These are phyloP conservation scores for Corbicula japonica DNA, from an alignment of 2,888 invertebrate genomes.

Conservation along the genomic window DNA sequence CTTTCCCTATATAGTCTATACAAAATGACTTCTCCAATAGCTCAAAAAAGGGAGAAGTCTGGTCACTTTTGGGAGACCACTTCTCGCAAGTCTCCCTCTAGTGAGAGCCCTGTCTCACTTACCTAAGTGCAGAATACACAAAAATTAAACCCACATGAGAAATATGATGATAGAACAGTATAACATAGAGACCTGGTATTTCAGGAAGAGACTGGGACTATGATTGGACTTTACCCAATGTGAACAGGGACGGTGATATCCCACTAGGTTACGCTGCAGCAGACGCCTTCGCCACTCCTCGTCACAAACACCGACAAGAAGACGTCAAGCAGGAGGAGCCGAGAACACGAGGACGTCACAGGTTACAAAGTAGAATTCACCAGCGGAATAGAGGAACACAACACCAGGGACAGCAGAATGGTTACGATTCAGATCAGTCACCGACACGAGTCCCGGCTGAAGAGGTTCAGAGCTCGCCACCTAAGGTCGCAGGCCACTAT, in stretches of 20 bases:
- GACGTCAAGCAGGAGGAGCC: conserved; percentile 33
- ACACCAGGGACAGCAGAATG: conserved; percentile 61
- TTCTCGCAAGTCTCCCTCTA: no score
- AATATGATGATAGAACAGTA: no score
- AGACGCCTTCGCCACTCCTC: conserved; percentile 73
- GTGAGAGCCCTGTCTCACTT: no score
- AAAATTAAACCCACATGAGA: no score
- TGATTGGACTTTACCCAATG: conserved; percentile 76
- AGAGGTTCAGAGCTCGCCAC: conserved; percentile 38
- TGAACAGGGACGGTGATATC: conserved; percentile 74
- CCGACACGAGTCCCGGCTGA: conserved; percentile 53
- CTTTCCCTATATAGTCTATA: no score
- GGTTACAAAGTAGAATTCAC: conserved; percentile 44
- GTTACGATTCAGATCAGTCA: conserved; percentile 71
- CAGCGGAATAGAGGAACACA: conserved; percentile 57
- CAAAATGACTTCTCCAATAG: no score
- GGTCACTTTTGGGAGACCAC: no score
- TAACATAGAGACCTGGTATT: no score
- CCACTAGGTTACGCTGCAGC: conserved; percentile 82
- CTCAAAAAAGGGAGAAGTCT: no score
- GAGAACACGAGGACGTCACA: conserved; percentile 46
- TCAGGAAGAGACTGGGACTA: conserved; percentile 77
- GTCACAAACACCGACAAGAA: conserved; percentile 39
- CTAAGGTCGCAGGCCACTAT: conserved; percentile 64
- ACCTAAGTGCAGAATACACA: no score